Conservation (phyloP, 2,888 invertebrate genomes). For the Pheosia tremula region DNA sequence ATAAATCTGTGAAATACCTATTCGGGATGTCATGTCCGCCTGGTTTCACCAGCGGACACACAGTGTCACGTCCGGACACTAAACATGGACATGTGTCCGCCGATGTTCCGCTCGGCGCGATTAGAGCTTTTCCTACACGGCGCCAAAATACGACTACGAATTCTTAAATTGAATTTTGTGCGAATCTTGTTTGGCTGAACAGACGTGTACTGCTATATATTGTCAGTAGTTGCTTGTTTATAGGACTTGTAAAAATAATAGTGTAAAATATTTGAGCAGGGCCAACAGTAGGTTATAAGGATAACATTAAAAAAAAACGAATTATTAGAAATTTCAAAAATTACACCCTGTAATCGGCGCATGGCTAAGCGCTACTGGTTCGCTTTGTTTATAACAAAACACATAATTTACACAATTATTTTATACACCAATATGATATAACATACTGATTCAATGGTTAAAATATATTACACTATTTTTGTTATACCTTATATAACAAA, state of each 20-base stretch:
- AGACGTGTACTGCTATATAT: background rate
- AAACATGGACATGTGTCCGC: conserved; percentile 48
- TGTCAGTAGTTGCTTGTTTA: background rate
- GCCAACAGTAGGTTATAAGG: too few species aligned
- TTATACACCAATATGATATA: too few species aligned
- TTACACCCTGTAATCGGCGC: too few species aligned
- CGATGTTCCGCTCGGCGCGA: conserved; percentile 44
- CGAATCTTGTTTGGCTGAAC: conserved; percentile 24
- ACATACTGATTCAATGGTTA: too few species aligned
- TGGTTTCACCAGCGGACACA: conserved; percentile 30
- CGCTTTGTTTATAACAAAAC: too few species aligned
- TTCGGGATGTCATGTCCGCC: conserved; percentile 12
- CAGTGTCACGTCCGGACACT: conserved; percentile 42
- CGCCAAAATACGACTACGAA: conserved; percentile 42
- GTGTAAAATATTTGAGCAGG: too few species aligned
- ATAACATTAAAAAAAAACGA: too few species aligned
- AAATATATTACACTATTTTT: too few species aligned
- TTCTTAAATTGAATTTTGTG: conserved; percentile 44
- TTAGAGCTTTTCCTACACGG: conserved; percentile 49
- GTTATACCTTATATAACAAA: too few species aligned
- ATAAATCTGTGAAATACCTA: background rate
- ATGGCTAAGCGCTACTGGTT: too few species aligned
- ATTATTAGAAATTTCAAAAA: too few species aligned
- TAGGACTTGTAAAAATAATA: background rate
- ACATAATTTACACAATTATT: too few species aligned